phyloP scores from a whole-genome alignment of 2,888 invertebrate genomes.

The Subacronicta megacephala region DNA sequence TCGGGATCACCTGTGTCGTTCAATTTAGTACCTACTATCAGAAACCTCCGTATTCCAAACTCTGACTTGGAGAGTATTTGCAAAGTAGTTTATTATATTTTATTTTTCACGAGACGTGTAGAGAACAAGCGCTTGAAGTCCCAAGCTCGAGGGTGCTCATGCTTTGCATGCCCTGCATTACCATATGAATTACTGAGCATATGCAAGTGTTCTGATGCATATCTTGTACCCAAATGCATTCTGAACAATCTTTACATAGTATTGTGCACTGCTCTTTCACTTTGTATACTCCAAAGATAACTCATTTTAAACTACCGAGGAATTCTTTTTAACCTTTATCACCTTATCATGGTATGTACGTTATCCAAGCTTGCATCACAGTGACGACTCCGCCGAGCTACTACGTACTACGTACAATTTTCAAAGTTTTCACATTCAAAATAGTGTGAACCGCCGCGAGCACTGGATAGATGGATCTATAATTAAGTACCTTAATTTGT shows the following conservation, averaged over 20 bases:
- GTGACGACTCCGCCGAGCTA: slow-evolving; percentile 15
- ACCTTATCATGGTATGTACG: slow-evolving; percentile 25
- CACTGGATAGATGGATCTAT: slow-evolving; percentile 45
- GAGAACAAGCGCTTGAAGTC: slow-evolving; percentile 17
- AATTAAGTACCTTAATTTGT: slow-evolving; percentile 57
- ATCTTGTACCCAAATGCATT: slow-evolving; percentile 61
- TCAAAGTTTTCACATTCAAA: slow-evolving; percentile 38
- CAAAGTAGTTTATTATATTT: slow-evolving; percentile 21
- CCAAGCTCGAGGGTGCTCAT: slow-evolving; percentile 49
- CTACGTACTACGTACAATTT: slow-evolving; percentile 17
- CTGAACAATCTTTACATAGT: slow-evolving; percentile 44
- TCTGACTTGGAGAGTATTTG: too few relatives aligned
- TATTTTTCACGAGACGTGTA: slow-evolving; percentile 13
- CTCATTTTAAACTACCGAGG: slow-evolving; percentile 40
- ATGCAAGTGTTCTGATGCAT: slow-evolving; percentile 68
- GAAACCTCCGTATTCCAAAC: too few relatives aligned
- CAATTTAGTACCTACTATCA: too few relatives aligned
- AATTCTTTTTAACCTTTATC: slow-evolving; percentile 43
- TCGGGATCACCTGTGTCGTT: too few relatives aligned
- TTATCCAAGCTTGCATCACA: slow-evolving; percentile 43
- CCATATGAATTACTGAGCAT: slow-evolving; percentile 72
- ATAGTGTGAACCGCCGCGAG: slow-evolving; percentile 53
- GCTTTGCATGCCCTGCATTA: slow-evolving; percentile 69
- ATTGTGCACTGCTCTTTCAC: slow-evolving; percentile 40
- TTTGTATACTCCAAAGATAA: slow-evolving; percentile 40